phyloP scores from a whole-genome alignment of 2,888 invertebrate genomes.

The Volucella inflata region DNA sequence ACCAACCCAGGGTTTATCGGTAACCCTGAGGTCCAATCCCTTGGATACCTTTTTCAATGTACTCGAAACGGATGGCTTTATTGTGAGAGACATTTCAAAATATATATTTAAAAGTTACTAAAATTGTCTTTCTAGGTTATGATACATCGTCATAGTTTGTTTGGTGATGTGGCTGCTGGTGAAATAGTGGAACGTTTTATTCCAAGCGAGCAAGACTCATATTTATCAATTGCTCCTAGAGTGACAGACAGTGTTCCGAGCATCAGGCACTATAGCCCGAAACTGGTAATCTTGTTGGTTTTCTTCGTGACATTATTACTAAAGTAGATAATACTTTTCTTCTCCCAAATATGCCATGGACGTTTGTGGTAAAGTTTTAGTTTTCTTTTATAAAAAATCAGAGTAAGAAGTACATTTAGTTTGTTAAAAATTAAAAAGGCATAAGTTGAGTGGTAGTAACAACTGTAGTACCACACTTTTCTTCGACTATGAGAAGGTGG shows the following conservation, averaged over 20 bases:
- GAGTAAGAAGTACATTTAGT: no score
- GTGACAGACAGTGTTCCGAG: constrained; percentile 76
- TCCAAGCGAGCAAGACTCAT: constrained; percentile 67
- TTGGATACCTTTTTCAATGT: constrained; percentile 86
- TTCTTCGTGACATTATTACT: not conserved
- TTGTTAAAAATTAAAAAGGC: no score
- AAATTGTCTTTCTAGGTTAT: constrained; percentile 28
- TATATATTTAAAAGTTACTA: not conserved
- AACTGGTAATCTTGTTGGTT: constrained; percentile 41
- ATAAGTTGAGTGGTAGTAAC: no score
- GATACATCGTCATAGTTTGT: constrained; percentile 76
- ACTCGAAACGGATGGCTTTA: constrained; percentile 84
- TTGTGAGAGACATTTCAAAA: constrained; percentile 82
- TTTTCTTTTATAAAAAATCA: no score
- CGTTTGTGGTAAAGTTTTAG: no score
- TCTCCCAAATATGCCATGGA: no score
- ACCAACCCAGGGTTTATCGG: constrained; percentile 84
- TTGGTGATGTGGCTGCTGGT: constrained; percentile 78
- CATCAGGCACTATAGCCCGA: constrained; percentile 69
- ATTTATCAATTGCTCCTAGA: constrained; percentile 76
- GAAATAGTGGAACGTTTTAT: constrained; percentile 76
- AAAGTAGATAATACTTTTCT: no score
- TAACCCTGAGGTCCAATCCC: constrained; percentile 84
- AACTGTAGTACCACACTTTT: no score
- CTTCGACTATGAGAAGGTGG: no score